These are phyloP conservation scores for Pluvianellus socialis DNA, from an alignment of 2,113 vertebrate species.

Conservation along the genomic window DNA sequence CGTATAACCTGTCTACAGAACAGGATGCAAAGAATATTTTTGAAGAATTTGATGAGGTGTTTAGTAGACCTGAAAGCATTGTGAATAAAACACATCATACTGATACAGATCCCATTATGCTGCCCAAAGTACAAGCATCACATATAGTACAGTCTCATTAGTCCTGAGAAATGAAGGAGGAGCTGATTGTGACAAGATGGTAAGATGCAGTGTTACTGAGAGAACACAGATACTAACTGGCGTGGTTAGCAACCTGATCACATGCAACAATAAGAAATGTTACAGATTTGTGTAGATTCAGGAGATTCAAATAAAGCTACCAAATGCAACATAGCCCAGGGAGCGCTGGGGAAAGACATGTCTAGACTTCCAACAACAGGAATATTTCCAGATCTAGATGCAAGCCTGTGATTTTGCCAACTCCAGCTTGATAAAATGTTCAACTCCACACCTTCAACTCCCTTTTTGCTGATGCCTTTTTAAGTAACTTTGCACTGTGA, in stretches of 20 bases:
- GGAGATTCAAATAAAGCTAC: conserved; percentile 29
- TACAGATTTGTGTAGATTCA: background rate
- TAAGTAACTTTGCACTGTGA: background rate
- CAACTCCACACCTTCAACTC: background rate
- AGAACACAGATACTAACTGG: background rate
- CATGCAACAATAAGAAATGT: background rate
- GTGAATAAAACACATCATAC: conserved; percentile 64
- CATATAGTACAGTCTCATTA: conserved; percentile 41
- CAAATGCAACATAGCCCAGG: background rate
- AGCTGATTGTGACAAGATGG: conserved; percentile 44
- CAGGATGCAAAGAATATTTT: conserved; percentile 61
- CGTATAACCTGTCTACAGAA: conserved; percentile 51
- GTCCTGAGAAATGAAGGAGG: conserved; percentile 34
- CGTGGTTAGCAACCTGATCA: background rate
- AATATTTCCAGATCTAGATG: conserved; percentile 30
- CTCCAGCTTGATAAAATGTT: background rate
- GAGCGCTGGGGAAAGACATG: background rate
- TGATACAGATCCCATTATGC: conserved; percentile 56
- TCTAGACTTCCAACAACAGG: conserved; percentile 38
- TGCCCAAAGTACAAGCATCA: conserved; percentile 56
- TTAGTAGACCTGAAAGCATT: conserved; percentile 62
- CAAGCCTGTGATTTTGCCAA: background rate
- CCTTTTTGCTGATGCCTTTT: background rate
- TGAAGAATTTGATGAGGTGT: conserved; percentile 68
- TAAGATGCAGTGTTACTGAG: conserved; percentile 20